Percentiles rank a stretch among this genome's conserved stretches.
Evolutionary conservation across 2,797 vertebrate species (phyloP).

Genomic region (Anniella stebbinsi): DNA sequence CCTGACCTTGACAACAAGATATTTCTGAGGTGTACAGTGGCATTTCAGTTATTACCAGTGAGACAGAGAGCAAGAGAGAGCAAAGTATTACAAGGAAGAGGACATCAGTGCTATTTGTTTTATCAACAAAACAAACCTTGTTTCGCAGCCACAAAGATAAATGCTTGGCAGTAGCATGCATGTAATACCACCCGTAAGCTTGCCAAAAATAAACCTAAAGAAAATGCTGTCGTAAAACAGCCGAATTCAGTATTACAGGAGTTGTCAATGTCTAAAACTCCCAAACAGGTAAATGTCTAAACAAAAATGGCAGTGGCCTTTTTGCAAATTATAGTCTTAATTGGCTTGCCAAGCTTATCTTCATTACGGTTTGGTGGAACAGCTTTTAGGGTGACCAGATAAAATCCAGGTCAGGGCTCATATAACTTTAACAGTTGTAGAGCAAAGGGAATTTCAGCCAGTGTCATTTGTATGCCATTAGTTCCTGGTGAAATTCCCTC

Average conservation of each 20-base stretch:
- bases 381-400: too few species aligned
- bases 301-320: background rate
- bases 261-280: background rate
- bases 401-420: too few species aligned
- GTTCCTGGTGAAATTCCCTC: too few species aligned
- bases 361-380: background rate
- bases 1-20: conserved; percentile 46
- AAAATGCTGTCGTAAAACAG: conserved; percentile 20
- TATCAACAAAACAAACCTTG: conserved; percentile 25
- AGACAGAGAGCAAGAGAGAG: conserved; percentile 33
- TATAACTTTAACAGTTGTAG: too few species aligned
- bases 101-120: conserved; percentile 44
- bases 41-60: background rate
- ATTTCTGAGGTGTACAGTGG: conserved; percentile 30
- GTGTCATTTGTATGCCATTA: too few species aligned
- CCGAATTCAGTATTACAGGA: background rate
- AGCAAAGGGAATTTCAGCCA: too few species aligned
- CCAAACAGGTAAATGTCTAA: background rate
- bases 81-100: conserved; percentile 43
- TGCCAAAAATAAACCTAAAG: conserved; percentile 35
- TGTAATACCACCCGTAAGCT: background rate
- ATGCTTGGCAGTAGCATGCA: conserved; percentile 23
- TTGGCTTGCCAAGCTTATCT: background rate
- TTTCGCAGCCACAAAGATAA: conserved; percentile 14
- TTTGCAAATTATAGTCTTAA: background rate